Percentiles rank a stretch among this genome's conserved stretches.
Evolutionary conservation across 2,888 invertebrate genomes (phyloP).

Genomic region (Toxonevra muliebris): DNA sequence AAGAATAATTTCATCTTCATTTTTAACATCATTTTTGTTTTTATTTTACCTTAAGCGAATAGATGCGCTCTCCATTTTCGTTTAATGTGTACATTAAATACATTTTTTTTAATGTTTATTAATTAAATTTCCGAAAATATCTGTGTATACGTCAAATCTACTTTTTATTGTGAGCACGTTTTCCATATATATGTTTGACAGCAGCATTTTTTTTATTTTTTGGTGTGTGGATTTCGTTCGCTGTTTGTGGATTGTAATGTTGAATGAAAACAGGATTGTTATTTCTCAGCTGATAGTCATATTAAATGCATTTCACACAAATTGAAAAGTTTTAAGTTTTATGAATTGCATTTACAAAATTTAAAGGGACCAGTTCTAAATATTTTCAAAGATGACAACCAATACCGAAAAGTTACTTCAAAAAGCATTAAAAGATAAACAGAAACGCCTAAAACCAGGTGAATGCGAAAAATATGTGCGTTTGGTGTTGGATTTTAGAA

Average conservation of each 20-base stretch:
- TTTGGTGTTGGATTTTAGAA: constrained; percentile 50
- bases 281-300: too few relatives aligned
- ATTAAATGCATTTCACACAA: too few relatives aligned
- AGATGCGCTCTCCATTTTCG: constrained; percentile 81
- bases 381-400: too few relatives aligned
- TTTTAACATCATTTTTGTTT: neutral
- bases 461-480: constrained; percentile 61
- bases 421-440: constrained; percentile 56
- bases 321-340: too few relatives aligned
- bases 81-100: constrained; percentile 81
- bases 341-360: too few relatives aligned
- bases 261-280: too few relatives aligned
- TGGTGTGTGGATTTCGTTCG: too few relatives aligned
- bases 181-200: neutral
- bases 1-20: constrained; percentile 19
- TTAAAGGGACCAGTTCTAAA: too few relatives aligned
- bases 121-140: neutral
- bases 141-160: neutral
- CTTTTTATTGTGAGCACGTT: neutral
- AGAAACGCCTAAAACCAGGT: constrained; percentile 59
- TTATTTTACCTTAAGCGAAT: constrained; percentile 81
- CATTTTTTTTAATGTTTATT: constrained; percentile 66
- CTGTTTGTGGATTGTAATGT: too few relatives aligned
- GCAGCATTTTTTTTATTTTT: neutral
- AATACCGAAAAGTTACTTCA: constrained; percentile 55